phyloP scores from a whole-genome alignment of 2,113 vertebrate genomes.

The Patagioenas fasciata region DNA sequence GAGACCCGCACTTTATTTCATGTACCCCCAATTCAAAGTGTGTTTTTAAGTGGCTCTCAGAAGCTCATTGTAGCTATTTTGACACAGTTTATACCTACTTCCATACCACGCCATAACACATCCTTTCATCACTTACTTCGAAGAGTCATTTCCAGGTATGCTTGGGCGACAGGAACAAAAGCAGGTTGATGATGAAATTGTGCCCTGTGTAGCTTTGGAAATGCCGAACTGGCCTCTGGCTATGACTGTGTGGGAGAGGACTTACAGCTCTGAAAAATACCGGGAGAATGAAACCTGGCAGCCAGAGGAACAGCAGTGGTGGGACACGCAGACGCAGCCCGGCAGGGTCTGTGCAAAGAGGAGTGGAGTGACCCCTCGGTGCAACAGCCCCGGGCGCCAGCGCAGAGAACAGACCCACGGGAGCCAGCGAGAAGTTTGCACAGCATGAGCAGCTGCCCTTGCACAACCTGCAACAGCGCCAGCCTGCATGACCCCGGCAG shows the following conservation, averaged over 20 bases:
- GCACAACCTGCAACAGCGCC: too few relatives aligned
- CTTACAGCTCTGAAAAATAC: neutral
- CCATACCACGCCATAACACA: neutral
- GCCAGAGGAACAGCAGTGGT: neutral
- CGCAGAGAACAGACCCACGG: rapidly evolving
- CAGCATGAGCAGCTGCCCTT: rapidly evolving
- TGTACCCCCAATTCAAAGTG: neutral
- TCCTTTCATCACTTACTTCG: neutral
- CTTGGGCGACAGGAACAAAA: neutral
- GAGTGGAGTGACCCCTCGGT: rapidly evolving
- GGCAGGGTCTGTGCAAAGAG: rapidly evolving
- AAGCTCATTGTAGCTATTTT: neutral
- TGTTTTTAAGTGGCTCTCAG: neutral
- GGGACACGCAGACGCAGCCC: neutral
- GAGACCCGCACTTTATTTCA: neutral
- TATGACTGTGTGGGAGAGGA: neutral
- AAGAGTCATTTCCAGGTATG: neutral
- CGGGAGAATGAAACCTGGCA: neutral
- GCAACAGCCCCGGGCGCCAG: too few relatives aligned
- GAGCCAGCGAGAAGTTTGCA: neutral
- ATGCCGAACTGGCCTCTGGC: neutral
- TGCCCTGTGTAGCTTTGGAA: neutral
- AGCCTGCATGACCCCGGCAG: rapidly evolving
- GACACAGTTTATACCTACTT: neutral
- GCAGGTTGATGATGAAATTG: neutral